A percentile compares a stretch with the other conserved stretches of the same genome.
Evolutionary conservation across 2,113 vertebrate genomes (phyloP).

Genomic region (Gymnorhina tibicen): DNA sequence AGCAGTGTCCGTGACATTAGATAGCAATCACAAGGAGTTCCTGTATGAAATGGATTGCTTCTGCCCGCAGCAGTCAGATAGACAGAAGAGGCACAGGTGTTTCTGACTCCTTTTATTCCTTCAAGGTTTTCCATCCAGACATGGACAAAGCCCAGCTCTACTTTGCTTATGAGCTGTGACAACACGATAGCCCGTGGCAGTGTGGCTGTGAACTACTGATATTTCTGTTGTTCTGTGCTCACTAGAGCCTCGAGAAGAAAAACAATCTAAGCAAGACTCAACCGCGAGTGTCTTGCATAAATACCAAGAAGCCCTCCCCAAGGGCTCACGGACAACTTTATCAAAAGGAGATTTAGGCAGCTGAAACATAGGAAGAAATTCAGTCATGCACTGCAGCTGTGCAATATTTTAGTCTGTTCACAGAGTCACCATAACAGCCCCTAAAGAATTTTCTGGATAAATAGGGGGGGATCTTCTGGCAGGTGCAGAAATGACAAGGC

Average conservation of each 20-base stretch:
- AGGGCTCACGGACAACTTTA: neutral
- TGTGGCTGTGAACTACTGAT: neutral
- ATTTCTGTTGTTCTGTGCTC: neutral
- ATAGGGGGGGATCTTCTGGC: neutral
- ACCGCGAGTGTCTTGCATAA: neutral
- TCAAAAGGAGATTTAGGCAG: neutral
- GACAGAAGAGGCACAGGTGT: neutral
- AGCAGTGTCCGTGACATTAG: neutral
- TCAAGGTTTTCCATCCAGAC: neutral
- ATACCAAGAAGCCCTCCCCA: neutral
- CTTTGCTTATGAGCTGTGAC: conserved; percentile 42
- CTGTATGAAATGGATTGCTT: neutral
- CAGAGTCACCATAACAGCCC: neutral
- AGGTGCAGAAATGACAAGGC: neutral
- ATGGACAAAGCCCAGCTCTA: neutral
- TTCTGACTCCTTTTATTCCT: neutral
- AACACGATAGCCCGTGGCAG: neutral
- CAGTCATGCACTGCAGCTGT: accelerated
- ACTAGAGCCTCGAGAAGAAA: neutral
- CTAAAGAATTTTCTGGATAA: neutral
- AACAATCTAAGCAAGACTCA: neutral
- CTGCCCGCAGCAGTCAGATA: neutral
- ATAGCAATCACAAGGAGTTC: neutral
- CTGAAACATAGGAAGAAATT: neutral
- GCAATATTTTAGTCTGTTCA: neutral